These are phyloP conservation scores for Solenopsis fugax DNA, from an alignment of 1,140 invertebrate genomes.

Conservation along the genomic window DNA sequence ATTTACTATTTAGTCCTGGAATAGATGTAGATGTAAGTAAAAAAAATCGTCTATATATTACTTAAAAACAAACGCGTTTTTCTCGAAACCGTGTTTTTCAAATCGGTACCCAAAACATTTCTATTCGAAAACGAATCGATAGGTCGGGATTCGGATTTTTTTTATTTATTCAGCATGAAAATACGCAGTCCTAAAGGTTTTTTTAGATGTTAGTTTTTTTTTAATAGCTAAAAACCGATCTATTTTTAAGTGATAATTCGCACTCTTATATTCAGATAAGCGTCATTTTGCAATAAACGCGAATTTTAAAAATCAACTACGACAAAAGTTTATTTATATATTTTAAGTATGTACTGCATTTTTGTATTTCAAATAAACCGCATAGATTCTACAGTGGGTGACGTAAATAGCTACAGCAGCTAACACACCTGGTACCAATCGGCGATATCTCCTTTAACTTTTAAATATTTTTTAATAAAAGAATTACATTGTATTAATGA, in stretches of 20 bases:
- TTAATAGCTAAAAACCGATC: background rate
- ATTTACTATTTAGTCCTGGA: no score
- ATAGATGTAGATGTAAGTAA: no score
- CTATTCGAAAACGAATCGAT: background rate
- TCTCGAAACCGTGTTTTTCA: background rate
- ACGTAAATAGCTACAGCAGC: no score
- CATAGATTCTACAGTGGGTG: no score
- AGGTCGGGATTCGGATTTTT: background rate
- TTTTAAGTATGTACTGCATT: no score
- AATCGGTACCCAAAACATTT: background rate
- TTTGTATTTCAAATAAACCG: no score
- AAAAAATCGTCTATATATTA: background rate
- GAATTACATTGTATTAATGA: background rate
- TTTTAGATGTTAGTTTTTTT: background rate
- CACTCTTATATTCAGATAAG: background rate
- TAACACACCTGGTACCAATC: no score
- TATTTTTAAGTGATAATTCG: background rate
- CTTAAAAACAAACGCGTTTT: slow-evolving; percentile 1
- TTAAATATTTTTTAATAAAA: background rate
- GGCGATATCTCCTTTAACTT: background rate
- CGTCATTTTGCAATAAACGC: background rate
- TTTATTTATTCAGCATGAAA: background rate
- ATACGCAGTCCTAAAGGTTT: background rate
- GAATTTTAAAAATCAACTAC: no score
- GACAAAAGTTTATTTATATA: no score